Evolutionary conservation across 2,888 invertebrate genomes (phyloP).

Genomic region (Drymonia ruficornis): DNA sequence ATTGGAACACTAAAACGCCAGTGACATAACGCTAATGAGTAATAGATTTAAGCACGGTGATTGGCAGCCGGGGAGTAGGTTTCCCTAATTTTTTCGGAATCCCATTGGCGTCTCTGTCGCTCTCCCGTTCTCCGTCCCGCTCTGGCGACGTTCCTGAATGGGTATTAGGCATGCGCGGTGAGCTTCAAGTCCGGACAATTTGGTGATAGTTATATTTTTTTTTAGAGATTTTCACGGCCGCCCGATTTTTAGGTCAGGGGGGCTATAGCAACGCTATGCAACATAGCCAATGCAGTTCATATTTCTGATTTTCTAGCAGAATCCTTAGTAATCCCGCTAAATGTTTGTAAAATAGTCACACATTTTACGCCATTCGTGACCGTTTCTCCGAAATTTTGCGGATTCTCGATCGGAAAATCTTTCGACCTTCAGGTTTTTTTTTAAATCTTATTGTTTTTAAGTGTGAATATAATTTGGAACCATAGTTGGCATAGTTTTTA

Average conservation of each 20-base stretch:
- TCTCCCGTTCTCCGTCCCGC: slow-evolving; percentile 47
- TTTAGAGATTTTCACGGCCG: slow-evolving; percentile 18
- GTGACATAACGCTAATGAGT: slow-evolving; percentile 53
- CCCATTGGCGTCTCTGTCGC: slow-evolving; percentile 45
- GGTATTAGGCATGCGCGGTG: slow-evolving; percentile 70
- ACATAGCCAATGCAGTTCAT: too few relatives aligned
- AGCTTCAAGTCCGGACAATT: slow-evolving; percentile 34
- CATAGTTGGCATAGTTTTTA: too few relatives aligned
- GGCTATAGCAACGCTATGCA: too few relatives aligned
- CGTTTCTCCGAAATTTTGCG: too few relatives aligned
- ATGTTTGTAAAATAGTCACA: too few relatives aligned
- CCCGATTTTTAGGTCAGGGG: slow-evolving; percentile 2
- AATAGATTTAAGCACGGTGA: slow-evolving; percentile 32
- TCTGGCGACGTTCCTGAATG: slow-evolving; percentile 69
- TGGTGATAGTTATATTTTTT: slow-evolving; percentile 23
- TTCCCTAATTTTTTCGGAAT: slow-evolving; percentile 60
- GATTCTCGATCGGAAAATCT: too few relatives aligned
- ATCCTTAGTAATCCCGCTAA: too few relatives aligned
- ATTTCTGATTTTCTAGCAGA: too few relatives aligned
- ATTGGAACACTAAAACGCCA: slow-evolving; percentile 23
- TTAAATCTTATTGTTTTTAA: too few relatives aligned
- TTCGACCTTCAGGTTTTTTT: too few relatives aligned
- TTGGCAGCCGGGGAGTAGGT: slow-evolving; percentile 45
- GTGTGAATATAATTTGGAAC: too few relatives aligned
- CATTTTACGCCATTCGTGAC: too few relatives aligned